Conservation (phyloP, 2,797 vertebrate species). For the Melanotaenia parkinsoni region DNA sequence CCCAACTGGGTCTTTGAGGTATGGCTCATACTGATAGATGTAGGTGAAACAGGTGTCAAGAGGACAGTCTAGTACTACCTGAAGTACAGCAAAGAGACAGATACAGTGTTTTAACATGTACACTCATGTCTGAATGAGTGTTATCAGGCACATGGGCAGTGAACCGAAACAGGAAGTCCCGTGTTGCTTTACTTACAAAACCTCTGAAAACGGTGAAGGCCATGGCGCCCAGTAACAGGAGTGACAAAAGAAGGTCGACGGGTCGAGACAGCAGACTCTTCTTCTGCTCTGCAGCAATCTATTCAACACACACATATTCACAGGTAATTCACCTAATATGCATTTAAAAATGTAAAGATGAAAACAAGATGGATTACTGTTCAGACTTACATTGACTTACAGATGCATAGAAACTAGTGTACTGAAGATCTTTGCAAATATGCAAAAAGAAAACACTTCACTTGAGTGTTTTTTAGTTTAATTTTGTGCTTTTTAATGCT, state of each 20-base stretch:
- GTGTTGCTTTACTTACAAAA: slow-evolving; percentile 81
- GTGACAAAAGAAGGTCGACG: slow-evolving; percentile 82
- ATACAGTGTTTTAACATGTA: background rate
- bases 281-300: slow-evolving; percentile 86
- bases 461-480: background rate
- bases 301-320: slow-evolving; percentile 24
- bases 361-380: background rate
- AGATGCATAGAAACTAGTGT: background rate
- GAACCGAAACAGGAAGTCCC: background rate
- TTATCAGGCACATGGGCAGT: background rate
- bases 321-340: background rate
- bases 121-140: background rate
- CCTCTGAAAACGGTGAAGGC: slow-evolving; percentile 90
- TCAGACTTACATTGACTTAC: no score
- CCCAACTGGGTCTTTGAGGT: slow-evolving; percentile 91
- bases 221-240: slow-evolving; percentile 75
- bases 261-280: slow-evolving; percentile 85
- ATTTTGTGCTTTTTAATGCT: background rate
- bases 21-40: slow-evolving; percentile 93
- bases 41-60: slow-evolving; percentile 91
- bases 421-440: no score
- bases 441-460: no score
- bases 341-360: background rate
- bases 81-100: slow-evolving; percentile 15
- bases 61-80: slow-evolving; percentile 93